phyloP scores from a whole-genome alignment of 2,113 vertebrate genomes.

The Callionymus lyra region DNA sequence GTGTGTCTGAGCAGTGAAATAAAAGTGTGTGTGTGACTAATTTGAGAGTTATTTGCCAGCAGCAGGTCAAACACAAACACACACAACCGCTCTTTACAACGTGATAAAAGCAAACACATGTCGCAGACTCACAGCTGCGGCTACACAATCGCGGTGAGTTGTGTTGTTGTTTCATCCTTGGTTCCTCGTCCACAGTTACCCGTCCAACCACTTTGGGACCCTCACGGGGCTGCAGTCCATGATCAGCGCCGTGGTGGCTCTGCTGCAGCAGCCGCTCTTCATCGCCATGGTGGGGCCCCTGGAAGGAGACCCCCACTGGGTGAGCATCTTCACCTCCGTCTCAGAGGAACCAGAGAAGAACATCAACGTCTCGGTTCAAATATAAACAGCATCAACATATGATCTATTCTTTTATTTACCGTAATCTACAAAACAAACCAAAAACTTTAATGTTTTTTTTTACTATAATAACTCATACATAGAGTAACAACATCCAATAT shows the following conservation, averaged over 20 bases:
- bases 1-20: neutral
- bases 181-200: constrained; percentile 64
- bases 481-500: no score
- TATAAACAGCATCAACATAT: no score
- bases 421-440: no score
- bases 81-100: constrained; percentile 24
- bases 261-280: constrained; percentile 83
- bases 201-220: constrained; percentile 82
- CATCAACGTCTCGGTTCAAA: no score
- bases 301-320: constrained; percentile 72
- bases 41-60: constrained; percentile 16
- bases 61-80: constrained; percentile 22
- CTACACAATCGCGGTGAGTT: neutral
- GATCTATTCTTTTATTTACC: no score
- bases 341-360: no score
- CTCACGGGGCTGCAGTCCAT: constrained; percentile 87
- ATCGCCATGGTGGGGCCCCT: constrained; percentile 74
- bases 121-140: constrained; percentile 7
- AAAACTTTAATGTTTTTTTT: no score
- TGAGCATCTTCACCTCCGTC: no score
- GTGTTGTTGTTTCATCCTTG: no score
- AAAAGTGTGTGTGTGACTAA: constrained; percentile 8
- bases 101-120: constrained; percentile 39
- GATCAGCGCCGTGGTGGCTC: constrained; percentile 76
- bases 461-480: no score